phyloP scores from a whole-genome alignment of 2,888 invertebrate species.

The Thysanoteuthis rhombus region DNA sequence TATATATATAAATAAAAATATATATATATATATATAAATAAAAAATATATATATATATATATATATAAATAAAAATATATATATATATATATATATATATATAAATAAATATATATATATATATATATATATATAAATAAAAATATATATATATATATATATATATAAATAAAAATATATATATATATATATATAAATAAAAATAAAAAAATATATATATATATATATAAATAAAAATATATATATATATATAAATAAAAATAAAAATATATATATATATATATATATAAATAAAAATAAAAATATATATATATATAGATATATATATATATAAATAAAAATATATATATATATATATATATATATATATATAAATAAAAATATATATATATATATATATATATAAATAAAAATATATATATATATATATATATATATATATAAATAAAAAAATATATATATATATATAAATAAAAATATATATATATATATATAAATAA shows the following conservation, averaged over 20 bases:
- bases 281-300: background rate
- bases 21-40: too few relatives aligned
- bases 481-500: background rate
- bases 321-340: background rate
- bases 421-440: constrained; percentile 1
- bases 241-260: background rate
- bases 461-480: background rate
- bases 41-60: background rate
- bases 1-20: too few relatives aligned
- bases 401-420: background rate
- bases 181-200: background rate
- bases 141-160: background rate
- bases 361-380: background rate
- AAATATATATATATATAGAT: background rate
- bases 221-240: background rate
- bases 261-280: background rate
- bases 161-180: background rate
- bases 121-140: background rate
- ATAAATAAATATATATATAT: background rate
- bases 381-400: background rate
- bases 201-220: background rate
- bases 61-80: background rate
- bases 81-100: constrained; percentile 14
- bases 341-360: constrained; percentile 16
- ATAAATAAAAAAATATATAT: background rate